Evolutionary conservation across 1,140 invertebrate genomes (phyloP).

Genomic region (Lepeophtheirus salmonis): DNA sequence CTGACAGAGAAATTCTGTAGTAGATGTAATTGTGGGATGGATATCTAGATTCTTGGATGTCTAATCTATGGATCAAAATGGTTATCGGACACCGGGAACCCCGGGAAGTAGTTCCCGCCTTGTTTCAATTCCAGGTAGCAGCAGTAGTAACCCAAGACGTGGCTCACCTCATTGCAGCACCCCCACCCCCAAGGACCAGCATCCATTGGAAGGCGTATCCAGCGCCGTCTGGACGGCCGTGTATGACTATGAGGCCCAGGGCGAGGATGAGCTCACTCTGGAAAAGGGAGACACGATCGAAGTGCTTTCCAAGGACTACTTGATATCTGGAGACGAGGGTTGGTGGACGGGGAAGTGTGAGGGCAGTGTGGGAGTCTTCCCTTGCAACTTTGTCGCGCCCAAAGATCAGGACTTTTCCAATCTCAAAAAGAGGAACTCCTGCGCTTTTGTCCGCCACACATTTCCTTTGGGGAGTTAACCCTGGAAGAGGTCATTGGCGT

Average conservation of each 20-base stretch:
- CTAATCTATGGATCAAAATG: too few species aligned
- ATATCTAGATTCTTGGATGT: too few species aligned
- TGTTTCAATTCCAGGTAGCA: too few species aligned
- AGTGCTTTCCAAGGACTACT: slow-evolving; percentile 73
- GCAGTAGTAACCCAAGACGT: too few species aligned
- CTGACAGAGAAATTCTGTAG: too few species aligned
- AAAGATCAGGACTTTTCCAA: slow-evolving; percentile 30
- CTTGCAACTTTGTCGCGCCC: slow-evolving; percentile 74
- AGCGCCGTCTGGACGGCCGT: slow-evolving; percentile 66
- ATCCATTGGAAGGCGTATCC: too few species aligned
- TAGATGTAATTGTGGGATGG: too few species aligned
- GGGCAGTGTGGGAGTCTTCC: slow-evolving; percentile 56
- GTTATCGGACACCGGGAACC: too few species aligned
- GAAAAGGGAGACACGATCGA: slow-evolving; percentile 67
- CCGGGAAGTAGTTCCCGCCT: too few species aligned
- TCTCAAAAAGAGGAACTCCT: slow-evolving; percentile 38
- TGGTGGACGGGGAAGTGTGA: slow-evolving; percentile 89
- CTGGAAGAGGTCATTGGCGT: slow-evolving; percentile 84
- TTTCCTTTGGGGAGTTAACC: slow-evolving; percentile 57
- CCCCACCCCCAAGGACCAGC: too few species aligned
- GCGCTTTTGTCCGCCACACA: slow-evolving; percentile 48
- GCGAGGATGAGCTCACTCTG: slow-evolving; percentile 75
- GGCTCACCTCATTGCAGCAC: too few species aligned
- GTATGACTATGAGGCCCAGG: slow-evolving; percentile 76
- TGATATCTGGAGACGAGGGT: slow-evolving; percentile 89